These are phyloP conservation scores for Solea senegalensis DNA, from an alignment of 2,113 vertebrate species.

Conservation along the genomic window DNA sequence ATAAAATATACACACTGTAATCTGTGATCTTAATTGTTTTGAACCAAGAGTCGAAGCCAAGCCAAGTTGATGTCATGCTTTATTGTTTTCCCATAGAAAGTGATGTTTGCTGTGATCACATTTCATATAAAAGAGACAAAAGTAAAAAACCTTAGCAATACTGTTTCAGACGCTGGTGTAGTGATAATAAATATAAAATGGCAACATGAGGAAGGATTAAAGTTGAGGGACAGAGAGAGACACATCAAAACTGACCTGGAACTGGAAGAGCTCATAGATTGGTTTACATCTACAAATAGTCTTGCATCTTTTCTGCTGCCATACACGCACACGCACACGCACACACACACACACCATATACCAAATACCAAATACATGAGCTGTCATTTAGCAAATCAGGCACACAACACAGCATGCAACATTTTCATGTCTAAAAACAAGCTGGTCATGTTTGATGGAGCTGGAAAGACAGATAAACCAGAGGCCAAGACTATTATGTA, in stretches of 20 bases:
- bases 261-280: conserved; percentile 61
- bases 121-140: conserved; percentile 78
- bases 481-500: conserved; percentile 46
- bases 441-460: conserved; percentile 17
- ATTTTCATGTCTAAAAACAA: conserved; percentile 34
- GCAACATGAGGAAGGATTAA: conserved; percentile 30
- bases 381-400: conserved; percentile 24
- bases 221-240: conserved; percentile 13
- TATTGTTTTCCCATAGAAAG: conserved; percentile 75
- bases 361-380: conserved; percentile 29
- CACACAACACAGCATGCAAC: conserved; percentile 9
- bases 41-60: conserved; percentile 10
- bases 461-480: conserved; percentile 22
- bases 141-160: conserved; percentile 64
- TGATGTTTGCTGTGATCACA: conserved; percentile 54
- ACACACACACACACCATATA: conserved; percentile 16
- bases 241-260: conserved; percentile 61
- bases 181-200: conserved; percentile 83
- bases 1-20: conserved; percentile 47
- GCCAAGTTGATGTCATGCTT: conserved; percentile 61
- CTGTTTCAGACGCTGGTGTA: conserved; percentile 50
- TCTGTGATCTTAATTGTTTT: conserved; percentile 32
- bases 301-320: conserved; percentile 32
- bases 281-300: conserved; percentile 68
- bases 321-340: conserved; percentile 8